Conservation (phyloP, 2,888 invertebrate genomes). For the Lochmaea crataegi region DNA sequence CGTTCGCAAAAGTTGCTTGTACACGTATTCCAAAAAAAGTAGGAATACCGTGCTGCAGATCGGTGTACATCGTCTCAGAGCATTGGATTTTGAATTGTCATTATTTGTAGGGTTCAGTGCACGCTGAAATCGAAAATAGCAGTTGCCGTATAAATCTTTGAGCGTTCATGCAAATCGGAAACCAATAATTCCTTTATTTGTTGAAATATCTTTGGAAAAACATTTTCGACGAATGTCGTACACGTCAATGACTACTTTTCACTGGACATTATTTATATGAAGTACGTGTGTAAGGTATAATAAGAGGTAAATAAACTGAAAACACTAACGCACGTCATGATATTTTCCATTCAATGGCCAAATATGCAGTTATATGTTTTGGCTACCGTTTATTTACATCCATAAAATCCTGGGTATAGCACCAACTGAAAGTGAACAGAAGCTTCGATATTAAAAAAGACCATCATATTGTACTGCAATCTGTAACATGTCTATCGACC, state of each 20-base stretch:
- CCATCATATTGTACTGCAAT: no score
- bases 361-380: no score
- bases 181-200: background rate
- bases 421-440: no score
- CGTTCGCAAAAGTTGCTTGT: background rate
- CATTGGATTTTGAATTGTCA: slow-evolving; percentile 4
- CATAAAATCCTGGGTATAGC: no score
- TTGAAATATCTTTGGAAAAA: background rate
- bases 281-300: background rate
- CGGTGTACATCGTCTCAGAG: slow-evolving; percentile 3
- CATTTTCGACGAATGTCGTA: background rate
- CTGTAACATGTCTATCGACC: no score
- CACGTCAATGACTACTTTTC: background rate
- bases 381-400: no score
- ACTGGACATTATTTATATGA: background rate
- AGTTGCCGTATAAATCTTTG: background rate
- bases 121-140: background rate
- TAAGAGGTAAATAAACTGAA: no score
- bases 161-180: background rate
- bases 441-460: no score
- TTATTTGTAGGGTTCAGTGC: slow-evolving; percentile 3
- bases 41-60: background rate
- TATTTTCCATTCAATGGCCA: no score
- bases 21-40: background rate
- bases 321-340: no score